Evolutionary conservation across 1,140 invertebrate genomes (phyloP), one percentile per base, ranked within the genome.

Genomic region (Cotesia glomerata): DNA sequence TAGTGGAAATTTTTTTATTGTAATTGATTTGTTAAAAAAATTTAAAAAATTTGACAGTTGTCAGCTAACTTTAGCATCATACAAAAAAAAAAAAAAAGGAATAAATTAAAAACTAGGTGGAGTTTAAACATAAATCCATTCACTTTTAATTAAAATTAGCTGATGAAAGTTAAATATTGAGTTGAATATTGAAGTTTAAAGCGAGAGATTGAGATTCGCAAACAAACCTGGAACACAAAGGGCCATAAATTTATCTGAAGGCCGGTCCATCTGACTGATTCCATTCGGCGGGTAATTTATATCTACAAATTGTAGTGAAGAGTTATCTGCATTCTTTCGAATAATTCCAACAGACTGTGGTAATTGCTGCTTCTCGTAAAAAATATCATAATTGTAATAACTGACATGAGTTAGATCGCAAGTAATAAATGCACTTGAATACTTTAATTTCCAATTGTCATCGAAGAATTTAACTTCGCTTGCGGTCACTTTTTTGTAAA

Each of bases 211-310:
- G 32, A 59, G 7, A 62, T 13, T 51, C 5, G n/a, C 7, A 61
- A 49, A 26, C 32, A 11, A 45, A 77, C 74, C 72, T 67, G 91
- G 91, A 0, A 92, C 88, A 77, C 92, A 93, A 4, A 92, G 88
- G 0, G 91, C 89, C 45, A 93, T 87, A 16, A 82, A 81, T 14
- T 64, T 66, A 7, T 72, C 54, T 3, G 35, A 13, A 52, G 36
- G 32, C 14, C 18, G 14, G 18, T 69, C 14, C 2, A 35, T 7
- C 26, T 69, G 61, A 9, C n/a, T 69, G 14, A 76, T 49, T 11
- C 76, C 73, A 54, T 56, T 56, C 26, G 54, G 71, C 0, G 76
- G 76, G 58, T 76, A 77, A 49, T 70, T 67, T 4, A 77, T 36
- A 67, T 76, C 64, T n/a, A 77, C 18, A 54, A 77, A 77, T 67